A percentile compares a stretch with the other conserved stretches of the same genome.
These are phyloP conservation scores for Odontocolon sp. DNA, from an alignment of 2,888 invertebrate genomes.

Conservation along the genomic window DNA sequence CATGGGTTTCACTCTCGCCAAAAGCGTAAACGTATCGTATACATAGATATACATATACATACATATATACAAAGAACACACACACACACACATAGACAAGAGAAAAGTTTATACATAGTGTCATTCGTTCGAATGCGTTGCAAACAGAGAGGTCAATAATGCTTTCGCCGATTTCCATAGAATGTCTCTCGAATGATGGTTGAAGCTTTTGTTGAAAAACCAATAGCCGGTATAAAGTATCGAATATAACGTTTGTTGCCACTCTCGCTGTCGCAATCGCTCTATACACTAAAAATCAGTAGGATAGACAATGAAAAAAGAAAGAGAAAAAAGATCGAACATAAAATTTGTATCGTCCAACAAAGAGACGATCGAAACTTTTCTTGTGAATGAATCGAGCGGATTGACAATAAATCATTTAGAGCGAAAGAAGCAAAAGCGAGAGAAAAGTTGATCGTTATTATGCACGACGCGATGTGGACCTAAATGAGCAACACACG, in stretches of 20 bases:
- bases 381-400: background rate
- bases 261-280: background rate
- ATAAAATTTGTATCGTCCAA: conserved; percentile 4
- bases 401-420: too few species aligned
- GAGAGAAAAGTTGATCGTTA: conserved; percentile 34
- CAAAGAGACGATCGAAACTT: conserved; percentile 9
- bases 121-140: conserved; percentile 28
- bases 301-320: background rate
- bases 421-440: too few species aligned
- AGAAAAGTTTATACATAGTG: conserved; percentile 42
- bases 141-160: conserved; percentile 27
- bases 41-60: background rate
- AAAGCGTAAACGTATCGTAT: conserved; percentile 13
- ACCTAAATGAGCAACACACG: conserved; percentile 18
- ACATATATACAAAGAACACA: conserved; percentile 14
- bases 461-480: conserved; percentile 30
- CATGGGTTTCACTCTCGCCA: conserved; percentile 47
- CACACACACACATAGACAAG: conserved; percentile 2
- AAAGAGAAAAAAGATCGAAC: conserved; percentile 11
- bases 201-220: conserved; percentile 49
- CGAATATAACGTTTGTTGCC: conserved; percentile 14
- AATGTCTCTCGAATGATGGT: background rate
- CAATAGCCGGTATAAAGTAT: background rate
- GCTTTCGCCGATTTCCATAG: conserved; percentile 57
- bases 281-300: background rate